These are phyloP conservation scores for Synanthedon vespiformis DNA, from an alignment of 2,888 invertebrate species.

Conservation along the genomic window DNA sequence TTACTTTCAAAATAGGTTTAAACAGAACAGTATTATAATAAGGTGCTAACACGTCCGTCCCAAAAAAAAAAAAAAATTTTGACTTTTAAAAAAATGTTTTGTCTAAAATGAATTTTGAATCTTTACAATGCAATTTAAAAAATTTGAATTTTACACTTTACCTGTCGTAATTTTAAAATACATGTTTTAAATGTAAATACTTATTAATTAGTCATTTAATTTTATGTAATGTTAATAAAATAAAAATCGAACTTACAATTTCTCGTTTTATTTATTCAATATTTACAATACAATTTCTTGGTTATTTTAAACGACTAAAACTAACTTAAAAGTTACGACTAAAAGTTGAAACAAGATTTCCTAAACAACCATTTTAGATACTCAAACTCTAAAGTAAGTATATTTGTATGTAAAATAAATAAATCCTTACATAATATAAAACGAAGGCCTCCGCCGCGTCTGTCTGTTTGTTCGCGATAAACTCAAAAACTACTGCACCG, in stretches of 20 bases:
- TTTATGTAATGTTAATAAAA: background rate
- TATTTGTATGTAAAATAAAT: too few relatives aligned
- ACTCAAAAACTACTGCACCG: too few relatives aligned
- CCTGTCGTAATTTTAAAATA: background rate
- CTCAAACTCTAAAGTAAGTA: too few relatives aligned
- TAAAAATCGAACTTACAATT: background rate
- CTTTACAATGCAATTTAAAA: too few relatives aligned
- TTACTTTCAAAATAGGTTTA: too few relatives aligned
- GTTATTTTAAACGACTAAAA: background rate
- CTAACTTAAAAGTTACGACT: too few relatives aligned
- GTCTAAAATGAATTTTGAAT: background rate
- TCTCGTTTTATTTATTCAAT: background rate
- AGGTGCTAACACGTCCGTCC: background rate
- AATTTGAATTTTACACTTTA: background rate
- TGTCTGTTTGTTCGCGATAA: too few relatives aligned
- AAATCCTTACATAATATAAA: too few relatives aligned
- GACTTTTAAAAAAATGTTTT: background rate
- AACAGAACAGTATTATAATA: too few relatives aligned
- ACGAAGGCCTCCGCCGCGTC: too few relatives aligned
- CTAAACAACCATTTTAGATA: too few relatives aligned
- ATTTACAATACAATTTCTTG: background rate
- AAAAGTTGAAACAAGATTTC: too few relatives aligned
- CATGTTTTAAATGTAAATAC: background rate
- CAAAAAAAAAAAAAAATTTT: background rate
- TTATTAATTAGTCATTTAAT: background rate